A percentile compares a stretch with the other conserved stretches of the same genome.
Evolutionary conservation across 1,140 invertebrate genomes (phyloP).

Genomic region (Halictus rubicundus): DNA sequence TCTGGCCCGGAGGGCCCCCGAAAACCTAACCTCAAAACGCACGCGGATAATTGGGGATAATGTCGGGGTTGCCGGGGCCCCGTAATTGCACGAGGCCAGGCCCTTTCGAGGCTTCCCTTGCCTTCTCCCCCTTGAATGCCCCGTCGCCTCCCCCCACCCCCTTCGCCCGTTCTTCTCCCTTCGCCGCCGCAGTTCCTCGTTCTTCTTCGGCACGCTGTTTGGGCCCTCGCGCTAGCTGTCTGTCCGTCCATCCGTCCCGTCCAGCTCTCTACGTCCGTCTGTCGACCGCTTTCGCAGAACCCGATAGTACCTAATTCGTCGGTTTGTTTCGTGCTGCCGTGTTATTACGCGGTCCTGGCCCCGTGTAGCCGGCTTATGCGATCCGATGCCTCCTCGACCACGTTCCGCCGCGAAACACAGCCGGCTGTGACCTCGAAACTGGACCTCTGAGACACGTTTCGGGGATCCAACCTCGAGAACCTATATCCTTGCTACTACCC

Average conservation of each 20-base stretch:
- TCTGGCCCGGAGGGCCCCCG: conserved; percentile 63
- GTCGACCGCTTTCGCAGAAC: conserved; percentile 67
- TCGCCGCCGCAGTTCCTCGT: conserved; percentile 22
- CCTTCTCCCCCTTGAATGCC: conserved; percentile 23
- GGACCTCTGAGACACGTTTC: conserved; percentile 32
- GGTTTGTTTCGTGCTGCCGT: conserved; percentile 74
- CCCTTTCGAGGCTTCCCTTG: conserved; percentile 67
- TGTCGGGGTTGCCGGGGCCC: conserved; percentile 72
- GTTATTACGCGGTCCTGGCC: conserved; percentile 68
- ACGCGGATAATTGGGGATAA: conserved; percentile 79
- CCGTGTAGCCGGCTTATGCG: conserved; percentile 49
- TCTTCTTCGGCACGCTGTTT: conserved; percentile 35
- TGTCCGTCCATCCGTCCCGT: conserved; percentile 58
- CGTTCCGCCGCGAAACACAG: conserved; percentile 45
- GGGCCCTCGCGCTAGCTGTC: conserved; percentile 58
- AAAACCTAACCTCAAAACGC: conserved; percentile 75
- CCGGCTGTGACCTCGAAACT: conserved; percentile 53
- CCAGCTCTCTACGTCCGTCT: conserved; percentile 59
- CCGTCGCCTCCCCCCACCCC: background rate
- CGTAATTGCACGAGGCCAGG: conserved; percentile 75
- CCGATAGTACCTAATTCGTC: conserved; percentile 70
- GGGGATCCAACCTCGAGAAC: background rate
- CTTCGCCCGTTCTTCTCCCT: too few species aligned
- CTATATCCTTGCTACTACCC: background rate
- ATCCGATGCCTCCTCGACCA: conserved; percentile 30